Conservation (phyloP, 2,797 vertebrate genomes). For the Nyctibius grandis region DNA sequence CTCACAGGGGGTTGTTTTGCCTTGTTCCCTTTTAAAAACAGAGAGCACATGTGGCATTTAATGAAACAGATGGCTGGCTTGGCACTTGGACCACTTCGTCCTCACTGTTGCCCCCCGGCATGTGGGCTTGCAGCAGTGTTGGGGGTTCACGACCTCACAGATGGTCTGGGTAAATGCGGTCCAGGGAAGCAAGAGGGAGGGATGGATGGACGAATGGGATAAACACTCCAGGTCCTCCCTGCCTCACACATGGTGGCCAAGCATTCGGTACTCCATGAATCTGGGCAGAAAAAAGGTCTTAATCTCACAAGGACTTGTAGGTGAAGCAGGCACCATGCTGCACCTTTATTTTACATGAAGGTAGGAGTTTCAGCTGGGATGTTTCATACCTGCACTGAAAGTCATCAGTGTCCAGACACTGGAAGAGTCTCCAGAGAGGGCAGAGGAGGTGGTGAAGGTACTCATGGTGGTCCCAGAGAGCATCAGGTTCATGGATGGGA, state of each 20-base stretch:
- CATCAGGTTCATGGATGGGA: not conserved
- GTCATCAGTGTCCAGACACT: not conserved
- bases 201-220: not conserved
- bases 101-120: not conserved
- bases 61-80: not conserved
- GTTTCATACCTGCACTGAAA: not conserved
- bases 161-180: not conserved
- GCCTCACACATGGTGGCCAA: fast-evolving
- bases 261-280: not conserved
- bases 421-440: not conserved
- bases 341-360: not conserved
- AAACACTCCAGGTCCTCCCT: not conserved
- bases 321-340: not conserved
- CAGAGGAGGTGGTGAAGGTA: not conserved
- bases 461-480: not conserved
- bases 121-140: not conserved
- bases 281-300: fast-evolving
- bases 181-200: not conserved
- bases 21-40: not conserved
- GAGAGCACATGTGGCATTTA: not conserved
- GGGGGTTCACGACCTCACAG: not conserved
- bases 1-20: not conserved
- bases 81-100: fast-evolving
- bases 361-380: not conserved
- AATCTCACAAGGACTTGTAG: fast-evolving